phyloP scores from a whole-genome alignment of 2,797 vertebrate genomes.

The Enteromius anoplus region DNA sequence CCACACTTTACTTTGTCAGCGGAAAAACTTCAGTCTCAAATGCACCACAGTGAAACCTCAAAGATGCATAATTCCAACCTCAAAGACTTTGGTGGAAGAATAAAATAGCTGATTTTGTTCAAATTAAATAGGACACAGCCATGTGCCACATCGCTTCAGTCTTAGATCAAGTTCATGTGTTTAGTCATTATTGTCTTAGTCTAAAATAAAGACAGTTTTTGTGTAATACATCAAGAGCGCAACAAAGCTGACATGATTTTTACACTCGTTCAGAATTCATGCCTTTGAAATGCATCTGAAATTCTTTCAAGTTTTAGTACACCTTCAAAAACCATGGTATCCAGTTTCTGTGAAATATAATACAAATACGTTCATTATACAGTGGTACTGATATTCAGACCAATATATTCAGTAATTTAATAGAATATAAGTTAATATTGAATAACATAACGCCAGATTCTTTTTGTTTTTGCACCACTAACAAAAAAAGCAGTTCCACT shows the following conservation, averaged over 20 bases:
- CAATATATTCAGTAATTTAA: background rate
- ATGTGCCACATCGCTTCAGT: background rate
- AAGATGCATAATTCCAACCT: background rate
- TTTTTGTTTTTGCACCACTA: background rate
- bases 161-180: background rate
- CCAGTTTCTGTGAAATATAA: background rate
- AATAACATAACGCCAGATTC: background rate
- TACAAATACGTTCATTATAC: background rate
- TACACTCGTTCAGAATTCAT: background rate
- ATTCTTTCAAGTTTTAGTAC: background rate
- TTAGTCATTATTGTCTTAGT: background rate
- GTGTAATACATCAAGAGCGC: background rate
- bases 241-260: background rate
- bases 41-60: background rate
- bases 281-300: background rate
- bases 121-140: background rate
- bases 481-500: background rate
- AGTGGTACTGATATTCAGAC: background rate
- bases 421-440: background rate
- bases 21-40: slow-evolving; percentile 21
- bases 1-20: slow-evolving; percentile 31
- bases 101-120: slow-evolving; percentile 9
- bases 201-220: background rate
- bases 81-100: background rate
- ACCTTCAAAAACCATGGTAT: background rate